phyloP scores from a whole-genome alignment of 2,888 invertebrate species.

The Drosophila percnosoma region DNA sequence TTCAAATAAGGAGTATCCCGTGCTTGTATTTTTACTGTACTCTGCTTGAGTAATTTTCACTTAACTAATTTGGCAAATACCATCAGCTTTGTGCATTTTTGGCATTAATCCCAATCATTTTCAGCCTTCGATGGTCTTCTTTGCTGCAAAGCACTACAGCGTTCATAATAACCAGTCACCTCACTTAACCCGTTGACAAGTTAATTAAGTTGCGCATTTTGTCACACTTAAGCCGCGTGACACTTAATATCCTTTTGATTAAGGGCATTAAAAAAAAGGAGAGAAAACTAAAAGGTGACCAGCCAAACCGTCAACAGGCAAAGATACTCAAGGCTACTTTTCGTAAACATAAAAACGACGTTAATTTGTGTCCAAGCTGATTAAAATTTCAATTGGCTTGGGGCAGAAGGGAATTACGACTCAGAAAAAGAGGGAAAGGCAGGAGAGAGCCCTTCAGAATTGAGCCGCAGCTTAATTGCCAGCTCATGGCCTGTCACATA shows the following conservation, averaged over 20 bases:
- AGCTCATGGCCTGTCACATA: conserved; percentile 61
- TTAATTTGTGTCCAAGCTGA: conserved; percentile 76
- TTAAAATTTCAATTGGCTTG: conserved; percentile 74
- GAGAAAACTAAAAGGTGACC: conserved; percentile 5
- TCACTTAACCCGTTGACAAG: conserved; percentile 68
- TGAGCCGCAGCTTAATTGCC: conserved; percentile 67
- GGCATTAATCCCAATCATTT: conserved; percentile 1
- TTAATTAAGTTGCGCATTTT: conserved; percentile 77
- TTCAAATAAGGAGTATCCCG: not conserved
- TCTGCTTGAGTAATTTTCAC: not conserved
- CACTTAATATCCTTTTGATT: conserved; percentile 55
- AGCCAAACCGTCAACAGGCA: conserved; percentile 22
- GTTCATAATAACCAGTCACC: conserved; percentile 34
- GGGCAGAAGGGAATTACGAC: conserved; percentile 9
- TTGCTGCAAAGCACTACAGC: conserved; percentile 17
- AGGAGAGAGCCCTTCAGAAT: conserved; percentile 42
- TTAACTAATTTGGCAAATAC: conserved; percentile 10
- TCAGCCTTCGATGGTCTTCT: conserved; percentile 5
- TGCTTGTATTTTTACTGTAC: not conserved
- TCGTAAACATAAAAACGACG: conserved; percentile 57
- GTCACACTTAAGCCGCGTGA: conserved; percentile 67
- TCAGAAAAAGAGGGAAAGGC: not conserved
- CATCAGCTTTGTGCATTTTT: not conserved
- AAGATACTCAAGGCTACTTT: conserved; percentile 44
- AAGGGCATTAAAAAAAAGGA: conserved; percentile 36